A percentile compares a stretch with the other conserved stretches of the same genome.
These are phyloP conservation scores for Chamaetylas fuelleborni DNA, from an alignment of 2,113 vertebrate species.

Conservation along the genomic window DNA sequence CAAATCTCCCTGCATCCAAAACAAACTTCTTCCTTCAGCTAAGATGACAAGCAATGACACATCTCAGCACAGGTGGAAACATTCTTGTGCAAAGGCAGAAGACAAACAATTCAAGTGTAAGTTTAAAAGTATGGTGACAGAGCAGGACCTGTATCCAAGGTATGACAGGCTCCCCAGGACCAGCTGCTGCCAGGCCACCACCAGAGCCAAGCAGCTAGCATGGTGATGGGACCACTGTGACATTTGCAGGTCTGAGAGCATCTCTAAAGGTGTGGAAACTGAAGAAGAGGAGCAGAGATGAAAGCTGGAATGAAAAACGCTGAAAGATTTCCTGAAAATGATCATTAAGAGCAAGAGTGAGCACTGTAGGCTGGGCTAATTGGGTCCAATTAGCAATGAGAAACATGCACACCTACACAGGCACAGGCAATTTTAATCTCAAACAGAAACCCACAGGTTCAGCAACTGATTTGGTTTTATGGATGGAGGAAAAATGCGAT, in stretches of 20 bases:
- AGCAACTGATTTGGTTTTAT: not conserved
- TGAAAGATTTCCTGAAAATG: not conserved
- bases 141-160: not conserved
- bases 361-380: not conserved
- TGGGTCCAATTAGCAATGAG: not conserved
- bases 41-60: not conserved
- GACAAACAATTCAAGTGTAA: not conserved
- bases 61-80: not conserved
- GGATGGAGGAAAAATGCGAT: not conserved
- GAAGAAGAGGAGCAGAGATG: not conserved
- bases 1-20: fast-evolving
- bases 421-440: not conserved
- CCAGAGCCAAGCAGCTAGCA: fast-evolving
- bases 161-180: no score
- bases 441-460: not conserved
- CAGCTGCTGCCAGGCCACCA: not conserved
- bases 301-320: not conserved
- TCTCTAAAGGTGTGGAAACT: not conserved
- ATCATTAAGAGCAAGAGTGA: not conserved
- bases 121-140: not conserved
- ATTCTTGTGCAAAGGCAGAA: fast-evolving
- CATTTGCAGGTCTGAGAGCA: not conserved
- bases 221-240: not conserved
- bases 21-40: fast-evolving
- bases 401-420: not conserved